Evolutionary conservation across 2,888 invertebrate genomes (phyloP), one percentile per base, ranked within the genome.

Genomic region (Mechanitis messenoides): DNA sequence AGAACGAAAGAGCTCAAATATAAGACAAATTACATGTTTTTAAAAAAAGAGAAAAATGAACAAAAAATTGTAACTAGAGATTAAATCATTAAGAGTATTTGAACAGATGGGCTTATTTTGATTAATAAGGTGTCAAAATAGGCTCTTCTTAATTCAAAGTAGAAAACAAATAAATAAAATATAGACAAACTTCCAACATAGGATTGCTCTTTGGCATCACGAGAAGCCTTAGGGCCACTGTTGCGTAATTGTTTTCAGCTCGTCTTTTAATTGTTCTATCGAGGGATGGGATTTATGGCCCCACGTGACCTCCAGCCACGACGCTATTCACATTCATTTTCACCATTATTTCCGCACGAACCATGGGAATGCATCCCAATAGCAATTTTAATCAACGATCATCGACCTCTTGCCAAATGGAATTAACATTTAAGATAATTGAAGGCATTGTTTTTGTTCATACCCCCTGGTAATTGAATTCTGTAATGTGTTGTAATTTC

Each of bases 261-360:
- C 85, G 83, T 84, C 87, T 89, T 90, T 90, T 90, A 90, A 90
- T 90, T 90, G 89, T 90, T 88, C 87, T 87, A 89, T 89, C 88
- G 86, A 75, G 85, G 85, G 79, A 73, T 73, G 78, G 72, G 84
- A 90, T 90, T 90, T 90, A 90, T 90, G 79, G 78, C 71, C 73
- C 79, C 83, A 89, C 90, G 90, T 90, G 90, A 88, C 87, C 86
- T 78, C 80, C 75, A 75, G 81, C 77, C 74, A 76, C 79, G 83
- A 83, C 82, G 80, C 81, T 79, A 78, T 82, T 85, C 77, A 79
- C 79, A 84, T 84, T 86, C 84, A 85, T 87, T 87, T 84, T 80
- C 82, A 80, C 81, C 79, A 80, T 83, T 81, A 84, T 82, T 89
- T 90, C 88, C 87, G 89, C 84, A 75, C 80, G 75, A 74, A 66